Percentiles rank a stretch among this genome's conserved stretches.
Conservation (phyloP, 2,113 vertebrate genomes). For the Megaleporinus macrocephalus region DNA sequence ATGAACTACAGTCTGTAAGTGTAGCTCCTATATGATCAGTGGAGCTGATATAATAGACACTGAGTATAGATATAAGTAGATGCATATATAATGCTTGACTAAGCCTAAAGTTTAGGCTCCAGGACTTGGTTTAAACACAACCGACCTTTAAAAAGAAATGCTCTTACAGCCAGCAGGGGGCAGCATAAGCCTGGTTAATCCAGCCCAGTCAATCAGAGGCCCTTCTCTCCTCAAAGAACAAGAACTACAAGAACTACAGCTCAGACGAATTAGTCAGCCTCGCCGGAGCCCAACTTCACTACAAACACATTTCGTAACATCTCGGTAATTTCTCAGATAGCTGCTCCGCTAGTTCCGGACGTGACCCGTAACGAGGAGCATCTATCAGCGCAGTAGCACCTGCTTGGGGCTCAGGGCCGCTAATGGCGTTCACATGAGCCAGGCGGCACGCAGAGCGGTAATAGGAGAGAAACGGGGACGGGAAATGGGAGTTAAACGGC, state of each 20-base stretch:
- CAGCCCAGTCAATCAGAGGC: not conserved
- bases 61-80: too few species aligned
- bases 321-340: not conserved
- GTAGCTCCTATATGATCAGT: too few species aligned
- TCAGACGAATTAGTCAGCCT: not conserved
- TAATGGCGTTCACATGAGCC: not conserved
- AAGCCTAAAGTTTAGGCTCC: too few species aligned
- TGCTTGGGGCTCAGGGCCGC: not conserved
- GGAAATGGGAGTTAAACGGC: not conserved
- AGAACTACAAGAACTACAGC: not conserved
- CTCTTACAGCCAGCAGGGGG: conserved; percentile 26
- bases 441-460: not conserved
- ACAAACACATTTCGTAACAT: not conserved
- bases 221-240: not conserved
- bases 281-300: not conserved
- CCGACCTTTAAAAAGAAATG: too few species aligned
- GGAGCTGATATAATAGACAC: too few species aligned
- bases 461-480: not conserved
- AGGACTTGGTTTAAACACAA: too few species aligned
- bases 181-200: not conserved
- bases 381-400: not conserved
- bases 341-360: not conserved
- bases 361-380: not conserved
- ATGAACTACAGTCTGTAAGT: too few species aligned
- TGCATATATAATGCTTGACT: too few species aligned